Conservation (phyloP, 2,888 invertebrate genomes). For the Drosophila mercatorum region DNA sequence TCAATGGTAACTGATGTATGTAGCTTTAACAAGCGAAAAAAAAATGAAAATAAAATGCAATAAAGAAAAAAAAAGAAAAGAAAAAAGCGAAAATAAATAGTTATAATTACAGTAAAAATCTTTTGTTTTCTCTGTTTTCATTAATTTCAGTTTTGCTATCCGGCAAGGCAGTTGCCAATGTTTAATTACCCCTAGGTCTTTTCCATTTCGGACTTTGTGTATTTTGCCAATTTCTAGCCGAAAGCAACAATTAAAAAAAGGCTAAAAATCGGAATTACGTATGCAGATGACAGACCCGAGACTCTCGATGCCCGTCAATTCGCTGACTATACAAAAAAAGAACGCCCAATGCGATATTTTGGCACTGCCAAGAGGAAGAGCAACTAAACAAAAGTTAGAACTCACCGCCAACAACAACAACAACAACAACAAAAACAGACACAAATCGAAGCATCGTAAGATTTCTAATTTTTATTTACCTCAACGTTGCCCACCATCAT, state of each 20-base stretch:
- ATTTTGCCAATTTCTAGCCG: conserved; percentile 1
- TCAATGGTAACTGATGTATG: not conserved
- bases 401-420: conserved; percentile 7
- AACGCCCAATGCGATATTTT: conserved; percentile 7
- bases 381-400: conserved; percentile 11
- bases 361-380: conserved; percentile 1
- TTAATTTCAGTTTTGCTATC: not conserved
- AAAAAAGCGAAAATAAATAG: not conserved
- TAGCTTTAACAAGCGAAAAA: not conserved
- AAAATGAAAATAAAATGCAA: not conserved
- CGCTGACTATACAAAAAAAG: not conserved
- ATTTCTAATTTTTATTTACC: conserved; percentile 68
- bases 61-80: not conserved
- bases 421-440: conserved; percentile 8
- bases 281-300: conserved; percentile 6
- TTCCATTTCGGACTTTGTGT: not conserved
- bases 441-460: conserved; percentile 40
- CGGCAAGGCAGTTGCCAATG: not conserved
- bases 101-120: not conserved
- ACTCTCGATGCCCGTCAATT: conserved; percentile 3
- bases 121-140: not conserved
- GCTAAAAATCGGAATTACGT: conserved; percentile 7
- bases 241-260: conserved; percentile 17
- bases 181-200: not conserved
- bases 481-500: conserved; percentile 25